These are phyloP conservation scores for Tadarida brasiliensis DNA, from an alignment of 2,797 vertebrate species.

Conservation along the genomic window DNA sequence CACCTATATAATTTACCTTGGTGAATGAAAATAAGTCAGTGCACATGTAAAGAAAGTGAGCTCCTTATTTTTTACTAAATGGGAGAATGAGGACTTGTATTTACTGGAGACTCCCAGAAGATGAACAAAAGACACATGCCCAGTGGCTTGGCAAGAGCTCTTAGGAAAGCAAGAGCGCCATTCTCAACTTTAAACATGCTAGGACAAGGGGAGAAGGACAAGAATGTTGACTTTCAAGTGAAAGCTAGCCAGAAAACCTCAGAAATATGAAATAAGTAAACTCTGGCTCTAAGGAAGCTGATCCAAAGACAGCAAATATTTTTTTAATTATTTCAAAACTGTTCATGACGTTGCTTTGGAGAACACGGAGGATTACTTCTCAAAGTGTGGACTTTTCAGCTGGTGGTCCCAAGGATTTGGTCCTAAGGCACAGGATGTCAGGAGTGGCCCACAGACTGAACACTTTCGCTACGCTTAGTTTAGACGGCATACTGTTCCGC, in stretches of 20 bases:
- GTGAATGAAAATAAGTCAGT: constrained; percentile 22
- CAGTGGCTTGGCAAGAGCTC: constrained; percentile 15
- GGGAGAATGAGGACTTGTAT: not conserved
- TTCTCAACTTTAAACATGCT: constrained; percentile 37
- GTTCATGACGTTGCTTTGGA: not conserved
- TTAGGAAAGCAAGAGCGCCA: not conserved
- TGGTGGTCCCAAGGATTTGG: not conserved
- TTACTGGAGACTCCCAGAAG: not conserved
- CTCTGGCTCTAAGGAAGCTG: constrained; percentile 24
- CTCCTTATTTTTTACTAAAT: constrained; percentile 16
- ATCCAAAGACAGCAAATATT: constrained; percentile 9
- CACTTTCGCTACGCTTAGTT: constrained; percentile 54
- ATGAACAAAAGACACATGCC: not conserved
- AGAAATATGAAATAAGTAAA: constrained; percentile 72
- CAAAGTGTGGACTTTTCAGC: not conserved
- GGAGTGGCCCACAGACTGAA: constrained; percentile 60
- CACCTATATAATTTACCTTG: not conserved
- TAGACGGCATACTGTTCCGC: constrained; percentile 53
- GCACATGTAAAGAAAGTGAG: not conserved
- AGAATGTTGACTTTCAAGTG: constrained; percentile 66
- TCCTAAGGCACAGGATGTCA: not conserved
- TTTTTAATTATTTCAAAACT: constrained; percentile 53
- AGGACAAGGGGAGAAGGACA: constrained; percentile 18
- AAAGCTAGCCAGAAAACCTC: constrained; percentile 67
- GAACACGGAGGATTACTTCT: not conserved